Evolutionary conservation across 2,113 vertebrate genomes (phyloP).

Genomic region (Odontesthes bonariensis): DNA sequence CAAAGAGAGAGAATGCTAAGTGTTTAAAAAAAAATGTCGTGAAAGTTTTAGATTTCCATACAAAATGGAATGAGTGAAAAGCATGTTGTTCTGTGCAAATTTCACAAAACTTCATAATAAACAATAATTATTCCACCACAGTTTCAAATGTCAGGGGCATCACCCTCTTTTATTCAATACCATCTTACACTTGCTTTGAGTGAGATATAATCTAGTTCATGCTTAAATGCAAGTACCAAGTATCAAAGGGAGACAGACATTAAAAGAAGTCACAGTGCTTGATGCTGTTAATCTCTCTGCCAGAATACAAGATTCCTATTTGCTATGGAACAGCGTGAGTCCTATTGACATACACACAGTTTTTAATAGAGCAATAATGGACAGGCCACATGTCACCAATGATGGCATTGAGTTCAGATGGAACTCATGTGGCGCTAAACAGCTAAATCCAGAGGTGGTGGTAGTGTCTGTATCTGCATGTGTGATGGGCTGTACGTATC

Average conservation of each 20-base stretch:
- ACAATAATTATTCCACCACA: constrained; percentile 48
- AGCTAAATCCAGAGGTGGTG: constrained; percentile 45
- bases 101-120: constrained; percentile 39
- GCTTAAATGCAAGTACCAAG: constrained; percentile 46
- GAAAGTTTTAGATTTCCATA: not conserved
- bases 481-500: not conserved
- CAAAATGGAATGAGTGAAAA: not conserved
- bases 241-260: constrained; percentile 68
- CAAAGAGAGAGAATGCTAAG: not conserved
- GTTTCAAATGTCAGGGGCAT: constrained; percentile 50
- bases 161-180: constrained; percentile 33
- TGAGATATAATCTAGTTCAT: constrained; percentile 60
- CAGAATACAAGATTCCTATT: constrained; percentile 70
- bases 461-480: constrained; percentile 23
- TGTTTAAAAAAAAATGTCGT: constrained; percentile 5
- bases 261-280: constrained; percentile 67
- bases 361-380: constrained; percentile 78
- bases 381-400: constrained; percentile 67
- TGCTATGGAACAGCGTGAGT: constrained; percentile 66
- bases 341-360: constrained; percentile 59
- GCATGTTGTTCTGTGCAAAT: not conserved
- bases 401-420: constrained; percentile 70
- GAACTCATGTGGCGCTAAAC: constrained; percentile 71
- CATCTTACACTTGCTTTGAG: constrained; percentile 48
- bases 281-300: constrained; percentile 72